Evolutionary conservation across 1,140 invertebrate species (phyloP), one percentile per base, ranked within the genome.

Genomic region (Temnothorax longispinosus): DNA sequence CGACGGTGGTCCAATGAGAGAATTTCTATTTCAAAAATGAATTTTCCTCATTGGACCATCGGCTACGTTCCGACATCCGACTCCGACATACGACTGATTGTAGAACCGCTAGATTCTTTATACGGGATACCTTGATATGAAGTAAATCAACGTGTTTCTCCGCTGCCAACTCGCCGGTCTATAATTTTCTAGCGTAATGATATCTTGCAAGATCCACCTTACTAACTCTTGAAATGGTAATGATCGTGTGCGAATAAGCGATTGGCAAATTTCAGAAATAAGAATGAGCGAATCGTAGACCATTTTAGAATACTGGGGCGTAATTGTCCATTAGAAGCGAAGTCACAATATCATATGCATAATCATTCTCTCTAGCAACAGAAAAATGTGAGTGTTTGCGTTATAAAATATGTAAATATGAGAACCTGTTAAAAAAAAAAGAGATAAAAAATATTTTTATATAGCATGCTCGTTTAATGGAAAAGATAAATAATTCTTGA

Each of bases 301-400:
- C 32, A 41, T 84, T 62, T 74, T 84, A 60, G 54, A 15, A 60
- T 38, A 74, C 58, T 71, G 15, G 35, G 60, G 38, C 27, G 67
- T 41, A 13, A 60, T 21, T 27, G 54, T 82, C 67, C 80, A 27
- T 27, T 27, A 82, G 80, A 82, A 72, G 80, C 80, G 50, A 60
- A n/a, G 52, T 82, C 80, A 82, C 80, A 67, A 60, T 82, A 74
- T 54, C 67, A 74, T 75, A 74, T 84, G 80, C 52, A 75, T 82
- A 60, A 82, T 60, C 27, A 69, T 50, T 60, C n/a, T 41, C 35
- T 67, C 18, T 35, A 35, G 47, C 32, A 11, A 41, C 10, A 58
- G 35, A 72, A 32, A 58, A 56, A 62, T n/a, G 56, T 75, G 69
- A 75, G 44, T 74, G 69, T 74, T n/a, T 32, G 32, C 27, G 7